A percentile compares a stretch with the other conserved stretches of the same genome.
These are phyloP conservation scores for Okamejei kenojei DNA, from an alignment of 2,797 vertebrate genomes.

Conservation along the genomic window DNA sequence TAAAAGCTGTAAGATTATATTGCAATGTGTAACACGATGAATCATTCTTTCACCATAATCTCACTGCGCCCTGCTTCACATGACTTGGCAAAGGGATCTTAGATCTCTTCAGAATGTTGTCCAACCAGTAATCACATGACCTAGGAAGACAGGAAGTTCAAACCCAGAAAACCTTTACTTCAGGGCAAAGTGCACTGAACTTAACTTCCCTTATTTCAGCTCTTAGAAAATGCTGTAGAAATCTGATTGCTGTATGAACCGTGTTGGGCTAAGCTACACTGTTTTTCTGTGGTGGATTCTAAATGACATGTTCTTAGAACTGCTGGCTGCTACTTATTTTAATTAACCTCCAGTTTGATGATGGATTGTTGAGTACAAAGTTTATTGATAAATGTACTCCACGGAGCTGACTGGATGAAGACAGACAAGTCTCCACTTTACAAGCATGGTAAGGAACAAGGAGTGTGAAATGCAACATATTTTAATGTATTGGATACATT, in stretches of 20 bases:
- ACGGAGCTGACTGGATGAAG: not conserved
- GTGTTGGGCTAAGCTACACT: not conserved
- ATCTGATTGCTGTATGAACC: not conserved
- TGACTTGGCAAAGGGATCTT: not conserved
- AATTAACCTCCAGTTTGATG: constrained; percentile 8
- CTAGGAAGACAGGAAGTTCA: constrained; percentile 18
- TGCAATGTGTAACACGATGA: not conserved
- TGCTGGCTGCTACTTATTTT: not conserved
- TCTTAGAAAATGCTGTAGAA: not conserved
- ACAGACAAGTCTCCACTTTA: not conserved
- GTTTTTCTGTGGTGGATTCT: not conserved
- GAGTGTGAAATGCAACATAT: not conserved
- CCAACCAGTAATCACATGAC: not conserved
- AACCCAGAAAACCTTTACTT: constrained; percentile 21
- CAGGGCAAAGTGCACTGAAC: constrained; percentile 28
- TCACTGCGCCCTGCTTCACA: not conserved
- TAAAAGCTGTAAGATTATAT: not conserved
- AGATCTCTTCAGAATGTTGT: not conserved
- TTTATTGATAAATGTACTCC: not conserved
- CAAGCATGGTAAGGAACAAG: not conserved
- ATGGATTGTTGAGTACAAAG: not conserved
- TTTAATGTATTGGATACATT: not conserved
- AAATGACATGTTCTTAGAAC: not conserved
- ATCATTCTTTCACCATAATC: not conserved
- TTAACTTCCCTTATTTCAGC: constrained; percentile 15